A percentile compares a stretch with the other conserved stretches of the same genome.
These are phyloP conservation scores for Pelodiscus sinensis DNA, from an alignment of 2,113 vertebrate genomes.

Conservation along the genomic window DNA sequence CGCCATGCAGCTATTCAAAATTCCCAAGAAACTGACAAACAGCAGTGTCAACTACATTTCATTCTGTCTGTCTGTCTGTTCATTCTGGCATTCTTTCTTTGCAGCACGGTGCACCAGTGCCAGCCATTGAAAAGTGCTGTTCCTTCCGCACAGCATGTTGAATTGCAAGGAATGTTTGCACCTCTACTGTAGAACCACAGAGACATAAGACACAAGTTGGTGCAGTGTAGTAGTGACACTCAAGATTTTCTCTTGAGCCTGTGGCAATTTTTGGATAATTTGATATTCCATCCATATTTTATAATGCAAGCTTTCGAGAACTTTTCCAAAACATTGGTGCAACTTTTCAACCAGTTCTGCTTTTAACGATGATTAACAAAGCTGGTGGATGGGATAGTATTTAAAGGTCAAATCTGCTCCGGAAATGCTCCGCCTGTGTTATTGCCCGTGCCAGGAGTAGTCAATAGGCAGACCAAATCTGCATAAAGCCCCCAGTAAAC, in stretches of 20 bases:
- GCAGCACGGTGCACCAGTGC: conserved; percentile 40
- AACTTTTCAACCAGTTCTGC: too few relatives aligned
- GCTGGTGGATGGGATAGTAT: neutral
- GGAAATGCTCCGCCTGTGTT: neutral
- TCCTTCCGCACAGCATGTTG: conserved; percentile 46
- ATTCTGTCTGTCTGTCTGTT: conserved; percentile 52
- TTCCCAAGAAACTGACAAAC: conserved; percentile 34
- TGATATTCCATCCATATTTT: too few relatives aligned
- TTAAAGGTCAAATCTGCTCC: neutral
- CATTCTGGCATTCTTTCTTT: conserved; percentile 61
- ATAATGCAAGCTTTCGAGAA: too few relatives aligned
- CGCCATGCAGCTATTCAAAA: conserved; percentile 33
- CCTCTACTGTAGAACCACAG: conserved; percentile 50
- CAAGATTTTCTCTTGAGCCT: neutral
- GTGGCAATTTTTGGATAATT: conserved; percentile 37
- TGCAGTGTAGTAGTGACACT: neutral
- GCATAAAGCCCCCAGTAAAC: conserved; percentile 14
- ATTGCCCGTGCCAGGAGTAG: neutral
- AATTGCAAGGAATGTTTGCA: conserved; percentile 55
- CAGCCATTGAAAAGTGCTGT: conserved; percentile 57
- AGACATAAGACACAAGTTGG: conserved; percentile 27
- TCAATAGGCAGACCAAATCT: too few relatives aligned
- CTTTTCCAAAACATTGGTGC: too few relatives aligned
- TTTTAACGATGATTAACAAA: too few relatives aligned
- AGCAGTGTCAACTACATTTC: conserved; percentile 35